Conservation (phyloP, 2,797 vertebrate species). For the Tragelaphus oryx region DNA sequence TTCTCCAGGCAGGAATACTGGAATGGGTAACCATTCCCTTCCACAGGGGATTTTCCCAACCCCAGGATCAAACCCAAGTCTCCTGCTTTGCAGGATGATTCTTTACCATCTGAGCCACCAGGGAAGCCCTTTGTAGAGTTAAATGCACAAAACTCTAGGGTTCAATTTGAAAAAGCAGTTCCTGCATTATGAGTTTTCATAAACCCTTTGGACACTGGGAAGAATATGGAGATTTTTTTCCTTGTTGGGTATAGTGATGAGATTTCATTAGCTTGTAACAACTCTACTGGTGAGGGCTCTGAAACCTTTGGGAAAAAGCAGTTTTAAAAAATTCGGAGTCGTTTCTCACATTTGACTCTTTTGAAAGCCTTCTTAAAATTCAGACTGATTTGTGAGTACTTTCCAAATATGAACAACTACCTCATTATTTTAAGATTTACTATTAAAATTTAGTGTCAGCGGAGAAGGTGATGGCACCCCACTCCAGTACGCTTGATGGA, state of each 20-base stretch:
- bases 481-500: too few relatives aligned
- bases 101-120: not conserved
- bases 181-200: not conserved
- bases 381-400: not conserved
- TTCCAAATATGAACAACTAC: not conserved
- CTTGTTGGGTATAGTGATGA: not conserved
- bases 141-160: not conserved
- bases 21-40: not conserved
- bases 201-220: not conserved
- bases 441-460: not conserved
- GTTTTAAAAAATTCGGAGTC: fast-evolving
- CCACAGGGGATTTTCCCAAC: not conserved
- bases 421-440: not conserved
- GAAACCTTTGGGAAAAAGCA: not conserved
- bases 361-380: slow-evolving; percentile 19
- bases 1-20: not conserved
- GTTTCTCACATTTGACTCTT: not conserved
- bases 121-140: not conserved
- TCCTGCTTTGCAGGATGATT: not conserved
- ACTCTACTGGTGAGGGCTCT: not conserved
- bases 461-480: too few relatives aligned
- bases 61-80: not conserved
- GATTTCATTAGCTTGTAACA: not conserved
- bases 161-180: not conserved
- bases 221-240: not conserved